These are phyloP conservation scores for Drosophila santomea DNA, from an alignment of 1,140 invertebrate genomes.

Conservation along the genomic window DNA sequence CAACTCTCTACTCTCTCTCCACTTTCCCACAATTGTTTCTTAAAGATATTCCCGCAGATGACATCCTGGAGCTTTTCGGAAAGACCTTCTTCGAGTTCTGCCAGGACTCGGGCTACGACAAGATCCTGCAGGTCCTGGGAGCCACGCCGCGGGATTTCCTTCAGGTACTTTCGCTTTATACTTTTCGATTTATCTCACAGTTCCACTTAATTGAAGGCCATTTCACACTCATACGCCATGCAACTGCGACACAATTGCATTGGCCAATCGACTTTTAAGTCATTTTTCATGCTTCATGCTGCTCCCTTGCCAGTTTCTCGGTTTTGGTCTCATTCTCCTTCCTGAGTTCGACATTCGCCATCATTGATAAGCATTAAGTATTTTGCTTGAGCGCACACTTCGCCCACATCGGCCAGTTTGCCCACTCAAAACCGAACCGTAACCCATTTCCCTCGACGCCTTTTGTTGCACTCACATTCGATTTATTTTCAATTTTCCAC, in stretches of 20 bases:
- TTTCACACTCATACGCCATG: constrained; percentile 67
- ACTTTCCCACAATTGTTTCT: not conserved
- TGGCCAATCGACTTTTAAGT: constrained; percentile 52
- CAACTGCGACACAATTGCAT: constrained; percentile 55
- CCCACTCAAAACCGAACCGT: constrained; percentile 13
- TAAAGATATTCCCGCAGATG: constrained; percentile 94
- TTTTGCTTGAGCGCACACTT: constrained; percentile 71
- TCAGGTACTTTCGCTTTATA: constrained; percentile 87
- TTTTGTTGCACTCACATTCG: constrained; percentile 82
- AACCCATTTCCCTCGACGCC: constrained; percentile 31
- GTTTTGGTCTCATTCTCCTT: constrained; percentile 20
- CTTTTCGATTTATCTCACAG: constrained; percentile 34
- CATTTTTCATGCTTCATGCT: constrained; percentile 74
- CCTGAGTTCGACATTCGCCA: constrained; percentile 43
- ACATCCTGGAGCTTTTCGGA: constrained; percentile 96
- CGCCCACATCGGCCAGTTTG: constrained; percentile 29
- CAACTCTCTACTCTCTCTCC: constrained; percentile 14
- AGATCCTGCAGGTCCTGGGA: constrained; percentile 95
- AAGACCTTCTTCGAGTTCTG: constrained; percentile 98
- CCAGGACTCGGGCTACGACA: constrained; percentile 97
- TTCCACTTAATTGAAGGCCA: constrained; percentile 64
- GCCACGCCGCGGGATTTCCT: constrained; percentile 96
- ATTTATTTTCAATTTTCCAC: constrained; percentile 83
- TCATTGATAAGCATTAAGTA: constrained; percentile 77
- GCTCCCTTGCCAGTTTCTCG: constrained; percentile 42